Base-by-base conservation (phyloP, 2,888 invertebrate genomes). In the Mayetiola destructor region DNA sequence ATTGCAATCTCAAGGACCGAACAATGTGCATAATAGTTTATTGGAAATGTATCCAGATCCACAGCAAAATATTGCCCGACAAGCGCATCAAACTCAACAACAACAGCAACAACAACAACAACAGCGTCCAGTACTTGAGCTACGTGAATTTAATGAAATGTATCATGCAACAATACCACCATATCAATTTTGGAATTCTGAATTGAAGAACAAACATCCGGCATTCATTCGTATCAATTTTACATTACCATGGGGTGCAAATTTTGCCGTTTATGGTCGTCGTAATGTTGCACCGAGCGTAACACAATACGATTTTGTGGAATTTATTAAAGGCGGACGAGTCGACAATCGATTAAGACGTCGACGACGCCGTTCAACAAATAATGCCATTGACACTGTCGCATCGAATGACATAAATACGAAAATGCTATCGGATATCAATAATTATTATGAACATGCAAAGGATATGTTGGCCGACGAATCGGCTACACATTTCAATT, bases 261-360 rank as follows among this genome's bases (percentile, higher is more conserved):
- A 90, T 74, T 90, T 97, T 68, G 97, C 95, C 55, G 86, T 97
- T 60, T 94, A 96, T 72, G 94, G 94, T 30, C 80, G 96, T 63
- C 81, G 93, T 64, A 95, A 94, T 73, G 89, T 92, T 57, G 89
- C 91, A 35, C 97, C 97, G 14, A 91, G 95, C 68, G 90, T 96
- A 66, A 94, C 95, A 61, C 91, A 93, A 74, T 92, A 95, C 73
- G 96, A 97, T 72, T 94, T 96, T 73, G 90, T 90, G 63, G 91
- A 95, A 76, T 90, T 94, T 68, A 86, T 95, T 64, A 86, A 88
- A 67, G 88, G 88, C 32, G 88, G 88, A 55, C 76, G 88, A 59
- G 79, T 88, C 60, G 88, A 88, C 67, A 86, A 87, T 65, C 77
- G 85, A 64, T 73, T 87, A 62, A 77, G 84, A 64, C 78, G 81